Conservation (phyloP, 2,797 vertebrate genomes). For the Passerculus sandwichensis region DNA sequence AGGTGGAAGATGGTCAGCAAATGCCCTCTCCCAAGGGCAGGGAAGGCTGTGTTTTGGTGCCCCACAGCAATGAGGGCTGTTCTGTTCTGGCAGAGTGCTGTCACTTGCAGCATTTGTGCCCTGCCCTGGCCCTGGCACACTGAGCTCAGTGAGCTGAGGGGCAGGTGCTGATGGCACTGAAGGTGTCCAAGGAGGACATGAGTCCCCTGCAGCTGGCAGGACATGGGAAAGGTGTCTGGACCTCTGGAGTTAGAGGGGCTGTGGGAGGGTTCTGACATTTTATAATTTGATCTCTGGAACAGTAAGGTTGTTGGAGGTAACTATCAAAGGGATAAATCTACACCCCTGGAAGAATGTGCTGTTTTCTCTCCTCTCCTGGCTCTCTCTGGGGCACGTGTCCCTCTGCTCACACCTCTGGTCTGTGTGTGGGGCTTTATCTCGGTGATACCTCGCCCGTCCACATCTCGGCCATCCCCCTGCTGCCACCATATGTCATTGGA, state of each 20-base stretch:
- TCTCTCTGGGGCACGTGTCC: background rate
- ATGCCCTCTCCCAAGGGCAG: background rate
- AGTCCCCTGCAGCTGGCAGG: background rate
- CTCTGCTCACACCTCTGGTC: background rate
- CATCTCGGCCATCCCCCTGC: conserved; percentile 31
- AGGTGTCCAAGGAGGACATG: background rate
- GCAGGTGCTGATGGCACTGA: background rate
- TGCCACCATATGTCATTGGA: conserved; percentile 68
- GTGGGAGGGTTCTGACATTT: background rate
- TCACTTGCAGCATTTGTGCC: background rate
- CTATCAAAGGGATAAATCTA: background rate
- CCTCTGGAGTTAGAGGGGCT: background rate
- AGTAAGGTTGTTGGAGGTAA: background rate
- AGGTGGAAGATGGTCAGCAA: background rate
- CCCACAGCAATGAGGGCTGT: background rate
- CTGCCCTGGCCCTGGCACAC: background rate
- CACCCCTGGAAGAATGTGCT: background rate
- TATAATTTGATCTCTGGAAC: background rate
- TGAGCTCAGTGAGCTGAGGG: background rate
- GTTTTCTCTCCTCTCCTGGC: background rate
- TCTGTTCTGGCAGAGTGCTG: background rate
- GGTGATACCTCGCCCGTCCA: background rate
- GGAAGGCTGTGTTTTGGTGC: background rate
- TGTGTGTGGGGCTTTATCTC: conserved; percentile 1
- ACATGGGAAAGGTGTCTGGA: background rate